phyloP scores from a whole-genome alignment of 2,888 invertebrate genomes.

The Harpagoxenus sublaevis region DNA sequence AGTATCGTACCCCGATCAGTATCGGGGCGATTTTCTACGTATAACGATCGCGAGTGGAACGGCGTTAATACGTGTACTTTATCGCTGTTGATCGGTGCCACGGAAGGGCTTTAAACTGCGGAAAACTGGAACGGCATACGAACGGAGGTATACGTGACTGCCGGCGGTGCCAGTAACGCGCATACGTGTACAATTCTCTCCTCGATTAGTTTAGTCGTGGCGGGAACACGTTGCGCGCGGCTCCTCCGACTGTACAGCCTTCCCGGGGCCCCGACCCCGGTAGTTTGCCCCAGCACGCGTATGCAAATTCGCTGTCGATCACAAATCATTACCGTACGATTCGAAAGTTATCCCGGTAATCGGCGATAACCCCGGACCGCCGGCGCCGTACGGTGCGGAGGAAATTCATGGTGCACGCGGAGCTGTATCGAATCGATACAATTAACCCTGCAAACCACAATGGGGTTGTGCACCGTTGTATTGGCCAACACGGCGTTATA shows the following conservation, averaged over 20 bases:
- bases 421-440: conserved; percentile 70
- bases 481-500: conserved; percentile 51
- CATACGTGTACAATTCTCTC: conserved; percentile 53
- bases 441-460: conserved; percentile 70
- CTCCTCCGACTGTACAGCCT: background rate
- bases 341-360: conserved; percentile 64
- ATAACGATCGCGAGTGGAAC: conserved; percentile 46
- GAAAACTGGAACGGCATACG: conserved; percentile 54
- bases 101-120: conserved; percentile 53
- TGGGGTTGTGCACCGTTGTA: conserved; percentile 62
- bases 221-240: conserved; percentile 45
- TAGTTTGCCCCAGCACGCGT: conserved; percentile 26
- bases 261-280: background rate
- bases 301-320: conserved; percentile 54
- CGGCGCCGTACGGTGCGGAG: conserved; percentile 51
- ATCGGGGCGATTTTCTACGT: conserved; percentile 34
- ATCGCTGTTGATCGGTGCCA: conserved; percentile 52
- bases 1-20: conserved; percentile 32
- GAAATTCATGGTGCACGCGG: conserved; percentile 69
- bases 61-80: conserved; percentile 52
- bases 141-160: conserved; percentile 49
- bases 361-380: conserved; percentile 62
- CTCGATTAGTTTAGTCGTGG: conserved; percentile 54
- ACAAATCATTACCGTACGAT: conserved; percentile 66
- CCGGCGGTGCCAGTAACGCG: conserved; percentile 50